Conservation (phyloP, 2,888 invertebrate species). For the Sthenelais limicola region DNA sequence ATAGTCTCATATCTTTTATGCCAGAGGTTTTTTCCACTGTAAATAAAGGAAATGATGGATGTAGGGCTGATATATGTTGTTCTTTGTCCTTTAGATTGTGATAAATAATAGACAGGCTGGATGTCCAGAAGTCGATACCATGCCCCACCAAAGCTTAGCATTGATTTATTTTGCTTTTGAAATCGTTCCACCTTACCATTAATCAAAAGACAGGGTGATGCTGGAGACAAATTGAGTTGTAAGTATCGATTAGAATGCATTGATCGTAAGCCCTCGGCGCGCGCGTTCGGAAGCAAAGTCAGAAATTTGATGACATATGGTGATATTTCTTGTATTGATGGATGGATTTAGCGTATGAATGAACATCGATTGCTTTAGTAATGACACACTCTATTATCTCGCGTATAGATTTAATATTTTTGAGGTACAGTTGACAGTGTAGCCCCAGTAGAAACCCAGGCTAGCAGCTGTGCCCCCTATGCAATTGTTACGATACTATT, state of each 20-base stretch:
- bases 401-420: slow-evolving; percentile 23
- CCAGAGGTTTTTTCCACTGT: slow-evolving; percentile 23
- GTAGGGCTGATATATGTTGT: slow-evolving; percentile 36
- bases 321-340: slow-evolving; percentile 43
- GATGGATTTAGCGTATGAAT: slow-evolving; percentile 12
- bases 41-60: slow-evolving; percentile 41
- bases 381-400: slow-evolving; percentile 22
- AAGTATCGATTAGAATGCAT: slow-evolving; percentile 42
- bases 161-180: slow-evolving; percentile 49
- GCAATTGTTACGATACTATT: slow-evolving; percentile 28
- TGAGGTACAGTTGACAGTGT: background rate
- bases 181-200: slow-evolving; percentile 49
- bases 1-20: slow-evolving; percentile 37
- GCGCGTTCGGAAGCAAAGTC: slow-evolving; percentile 36
- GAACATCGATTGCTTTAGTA: slow-evolving; percentile 33
- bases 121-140: slow-evolving; percentile 33
- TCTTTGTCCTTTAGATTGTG: slow-evolving; percentile 32
- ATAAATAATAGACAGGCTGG: slow-evolving; percentile 38
- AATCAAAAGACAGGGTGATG: slow-evolving; percentile 48
- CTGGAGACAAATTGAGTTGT: slow-evolving; percentile 54
- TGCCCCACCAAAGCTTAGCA: slow-evolving; percentile 34
- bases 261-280: background rate
- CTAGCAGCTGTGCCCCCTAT: slow-evolving; percentile 31
- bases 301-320: slow-evolving; percentile 49
- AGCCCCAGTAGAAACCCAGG: background rate